Base-by-base conservation (phyloP, 2,797 vertebrate genomes). In the Artibeus lituratus region DNA sequence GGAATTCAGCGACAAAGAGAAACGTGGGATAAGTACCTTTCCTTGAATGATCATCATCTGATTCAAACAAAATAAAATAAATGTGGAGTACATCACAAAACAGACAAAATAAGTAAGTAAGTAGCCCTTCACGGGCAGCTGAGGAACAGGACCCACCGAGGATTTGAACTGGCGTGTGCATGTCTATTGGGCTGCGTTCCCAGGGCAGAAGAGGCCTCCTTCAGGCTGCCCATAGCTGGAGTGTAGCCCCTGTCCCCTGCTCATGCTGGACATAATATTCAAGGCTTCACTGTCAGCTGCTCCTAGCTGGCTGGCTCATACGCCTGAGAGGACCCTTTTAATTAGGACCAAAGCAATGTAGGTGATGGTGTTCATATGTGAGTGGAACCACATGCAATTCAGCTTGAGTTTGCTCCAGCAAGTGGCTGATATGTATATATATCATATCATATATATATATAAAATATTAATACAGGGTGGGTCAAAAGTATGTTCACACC, bases 1-100 rank as follows among this genome's bases (percentile, higher is more conserved):
- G 53, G 51, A 47, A 78, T 72, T 47, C 19, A 37, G 37, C 73
- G 42, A 91, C 21, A 74, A 87, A 29, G 37, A 91, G 76, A 59
- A 62, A 80, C 26, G 87, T 37, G 11, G 86, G 82, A 22, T 62
- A 5, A 42, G 73, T 83, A 57, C 51, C 14, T 77, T 88, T 57
- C 26, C 16, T 78, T 92, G 73, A 72, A 26, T 42, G 67, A 77
- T 83, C 42, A 70, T 47, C 72, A 37, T 39, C 65, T 76, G 53
- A 57, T 9, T 37, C 7, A 51, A 88, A 90, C 21, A 35, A 89
- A 80, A 57, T 51, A 86, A 85, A 84, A 44, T 39, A 67, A 92
- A 91, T n/a, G 69, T 21, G 78, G 80, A 92, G 35, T 6, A 57
- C 8, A 22, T 7, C 78, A 39, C 35, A 35, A 57, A 92, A 37